A percentile compares a stretch with the other conserved stretches of the same genome.
phyloP scores from a whole-genome alignment of 2,888 invertebrate species.

The Epinotia bilunana region DNA sequence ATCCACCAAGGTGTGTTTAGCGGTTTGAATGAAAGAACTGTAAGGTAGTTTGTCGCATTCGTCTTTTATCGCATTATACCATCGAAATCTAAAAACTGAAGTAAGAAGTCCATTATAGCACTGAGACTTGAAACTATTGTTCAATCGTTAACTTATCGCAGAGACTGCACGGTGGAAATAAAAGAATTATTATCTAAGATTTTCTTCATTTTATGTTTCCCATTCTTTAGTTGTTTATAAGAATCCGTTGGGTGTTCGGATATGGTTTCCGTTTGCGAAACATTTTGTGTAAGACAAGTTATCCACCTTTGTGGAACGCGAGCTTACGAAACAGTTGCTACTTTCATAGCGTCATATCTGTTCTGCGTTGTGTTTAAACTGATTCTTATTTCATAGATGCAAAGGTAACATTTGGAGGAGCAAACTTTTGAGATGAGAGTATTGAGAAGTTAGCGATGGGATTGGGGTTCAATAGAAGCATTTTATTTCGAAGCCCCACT shows the following conservation, averaged over 20 bases:
- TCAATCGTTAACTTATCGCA: conserved; percentile 24
- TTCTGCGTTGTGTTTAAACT: not conserved
- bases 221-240: conserved; percentile 39
- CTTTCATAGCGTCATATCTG: not conserved
- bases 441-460: not conserved
- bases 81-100: not conserved
- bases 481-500: conserved; percentile 40
- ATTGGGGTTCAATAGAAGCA: conserved; percentile 36
- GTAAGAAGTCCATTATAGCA: conserved; percentile 26
- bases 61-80: no score
- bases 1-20: no score
- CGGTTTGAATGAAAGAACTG: no score
- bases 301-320: conserved; percentile 41
- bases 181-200: conserved; percentile 40
- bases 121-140: conserved; percentile 23
- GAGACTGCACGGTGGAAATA: conserved; percentile 25
- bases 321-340: conserved; percentile 8
- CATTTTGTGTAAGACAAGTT: conserved; percentile 43
- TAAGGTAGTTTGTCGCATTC: no score
- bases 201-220: conserved; percentile 38
- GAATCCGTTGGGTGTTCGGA: conserved; percentile 29
- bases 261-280: conserved; percentile 36
- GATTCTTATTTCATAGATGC: not conserved
- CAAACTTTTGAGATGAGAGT: not conserved
- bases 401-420: not conserved